Evolutionary conservation across 2,797 vertebrate genomes (phyloP).

Genomic region (Tenualosa ilisha): DNA sequence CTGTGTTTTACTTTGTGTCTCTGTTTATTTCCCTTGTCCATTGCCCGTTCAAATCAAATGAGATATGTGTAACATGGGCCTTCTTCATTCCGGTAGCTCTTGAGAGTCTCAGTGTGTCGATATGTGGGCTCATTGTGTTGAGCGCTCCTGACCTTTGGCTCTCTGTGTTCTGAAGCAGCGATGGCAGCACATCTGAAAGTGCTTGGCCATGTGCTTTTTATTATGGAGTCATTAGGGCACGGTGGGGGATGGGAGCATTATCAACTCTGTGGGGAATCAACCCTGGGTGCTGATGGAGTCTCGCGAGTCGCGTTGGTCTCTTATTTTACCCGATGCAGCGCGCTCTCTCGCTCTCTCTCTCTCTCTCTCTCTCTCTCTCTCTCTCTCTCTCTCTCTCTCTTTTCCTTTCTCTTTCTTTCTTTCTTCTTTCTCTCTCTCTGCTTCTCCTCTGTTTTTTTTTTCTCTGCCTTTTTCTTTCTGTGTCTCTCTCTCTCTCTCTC

Average conservation of each 20-base stretch:
- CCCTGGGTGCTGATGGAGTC: conserved; percentile 50
- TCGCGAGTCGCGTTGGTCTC: background rate
- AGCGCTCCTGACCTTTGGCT: conserved; percentile 34
- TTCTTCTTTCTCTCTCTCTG: background rate
- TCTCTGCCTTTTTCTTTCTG: conserved; percentile 37
- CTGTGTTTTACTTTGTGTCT: no score
- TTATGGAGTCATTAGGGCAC: conserved; percentile 67
- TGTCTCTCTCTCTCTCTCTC: conserved; percentile 42
- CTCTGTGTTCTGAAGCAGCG: conserved; percentile 24
- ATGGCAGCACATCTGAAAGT: conserved; percentile 68
- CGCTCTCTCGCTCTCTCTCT: conserved; percentile 11
- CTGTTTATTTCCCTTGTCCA: no score
- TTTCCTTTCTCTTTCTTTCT: conserved; percentile 27
- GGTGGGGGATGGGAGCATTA: conserved; percentile 57
- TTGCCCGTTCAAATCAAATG: no score
- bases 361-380: conserved; percentile 36
- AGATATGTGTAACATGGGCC: background rate
- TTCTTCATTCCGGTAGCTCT: background rate
- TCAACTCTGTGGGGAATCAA: conserved; percentile 63
- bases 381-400: conserved; percentile 51
- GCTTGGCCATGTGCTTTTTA: conserved; percentile 75
- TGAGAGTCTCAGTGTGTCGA: background rate
- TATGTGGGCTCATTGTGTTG: conserved; percentile 14
- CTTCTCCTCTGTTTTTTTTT: conserved; percentile 13
- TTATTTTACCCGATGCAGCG: background rate